Conservation (phyloP, 1,140 invertebrate genomes). For the Gryllus bimaculatus region DNA sequence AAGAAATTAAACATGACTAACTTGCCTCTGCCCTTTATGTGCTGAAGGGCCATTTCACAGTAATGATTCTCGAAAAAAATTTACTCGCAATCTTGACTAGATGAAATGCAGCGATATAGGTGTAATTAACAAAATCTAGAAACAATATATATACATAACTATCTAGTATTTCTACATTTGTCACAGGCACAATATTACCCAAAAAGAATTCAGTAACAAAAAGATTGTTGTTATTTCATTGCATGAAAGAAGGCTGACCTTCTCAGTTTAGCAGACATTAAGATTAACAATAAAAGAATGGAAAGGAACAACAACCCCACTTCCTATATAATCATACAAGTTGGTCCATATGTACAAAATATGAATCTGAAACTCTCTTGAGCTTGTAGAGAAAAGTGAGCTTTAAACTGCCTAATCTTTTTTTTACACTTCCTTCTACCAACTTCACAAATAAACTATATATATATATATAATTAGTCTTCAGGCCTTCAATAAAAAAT, state of each 20-base stretch:
- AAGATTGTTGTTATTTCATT: not conserved
- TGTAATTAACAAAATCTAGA: not conserved
- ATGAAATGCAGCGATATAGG: not conserved
- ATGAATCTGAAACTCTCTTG: not conserved
- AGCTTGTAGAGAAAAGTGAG: not conserved
- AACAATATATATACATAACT: not conserved
- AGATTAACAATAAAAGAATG: not conserved
- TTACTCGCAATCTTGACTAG: not conserved
- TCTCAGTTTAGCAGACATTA: not conserved
- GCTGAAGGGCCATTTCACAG: no score
- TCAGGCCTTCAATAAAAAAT: slow-evolving; percentile 1
- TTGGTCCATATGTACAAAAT: slow-evolving; percentile 1
- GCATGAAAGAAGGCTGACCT: not conserved
- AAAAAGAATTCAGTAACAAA: not conserved
- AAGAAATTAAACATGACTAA: no score
- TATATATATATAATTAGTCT: not conserved
- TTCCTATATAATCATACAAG: not conserved
- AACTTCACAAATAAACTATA: not conserved
- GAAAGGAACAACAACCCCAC: not conserved
- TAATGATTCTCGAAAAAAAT: not conserved
- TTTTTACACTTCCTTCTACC: not conserved
- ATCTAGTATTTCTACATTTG: not conserved
- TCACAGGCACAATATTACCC: not conserved
- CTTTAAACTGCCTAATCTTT: not conserved
- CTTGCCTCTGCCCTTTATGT: no score